Percentiles rank a stretch among this genome's conserved stretches.
These are phyloP conservation scores for Mohoua ochrocephala DNA, from an alignment of 2,113 vertebrate genomes.

Conservation along the genomic window DNA sequence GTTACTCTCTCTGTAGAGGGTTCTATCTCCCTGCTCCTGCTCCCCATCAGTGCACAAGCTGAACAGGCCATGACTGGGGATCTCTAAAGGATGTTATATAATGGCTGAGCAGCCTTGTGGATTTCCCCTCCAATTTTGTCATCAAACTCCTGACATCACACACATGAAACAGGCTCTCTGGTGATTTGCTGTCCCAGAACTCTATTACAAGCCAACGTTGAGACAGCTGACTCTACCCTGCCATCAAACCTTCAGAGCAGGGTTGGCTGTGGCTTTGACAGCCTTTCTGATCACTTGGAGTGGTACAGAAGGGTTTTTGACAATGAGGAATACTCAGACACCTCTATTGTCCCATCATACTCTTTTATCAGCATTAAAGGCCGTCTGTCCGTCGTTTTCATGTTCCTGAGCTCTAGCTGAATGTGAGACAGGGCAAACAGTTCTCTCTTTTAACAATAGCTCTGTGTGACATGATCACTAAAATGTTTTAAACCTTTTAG, in stretches of 20 bases:
- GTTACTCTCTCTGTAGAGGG: background rate
- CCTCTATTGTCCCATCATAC: background rate
- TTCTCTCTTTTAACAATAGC: background rate
- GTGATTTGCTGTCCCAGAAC: background rate
- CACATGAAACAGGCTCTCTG: background rate
- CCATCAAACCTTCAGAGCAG: background rate
- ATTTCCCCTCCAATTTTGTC: background rate
- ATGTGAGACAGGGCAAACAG: background rate
- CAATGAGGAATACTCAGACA: background rate
- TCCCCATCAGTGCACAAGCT: fast-evolving
- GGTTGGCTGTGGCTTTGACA: background rate
- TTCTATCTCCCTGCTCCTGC: background rate
- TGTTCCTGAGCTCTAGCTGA: background rate
- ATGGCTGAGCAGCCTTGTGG: background rate
- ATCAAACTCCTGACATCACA: background rate
- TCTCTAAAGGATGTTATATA: background rate
- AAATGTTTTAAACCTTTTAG: conserved; percentile 7
- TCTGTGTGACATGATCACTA: background rate
- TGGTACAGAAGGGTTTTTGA: background rate
- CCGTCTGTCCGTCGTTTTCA: background rate
- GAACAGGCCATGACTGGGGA: background rate
- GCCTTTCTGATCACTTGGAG: background rate
- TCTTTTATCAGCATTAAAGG: background rate
- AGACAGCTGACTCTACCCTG: background rate
- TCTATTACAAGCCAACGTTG: fast-evolving